phyloP scores from a whole-genome alignment of 2,888 invertebrate genomes.

The Pachydiplax longipennis region DNA sequence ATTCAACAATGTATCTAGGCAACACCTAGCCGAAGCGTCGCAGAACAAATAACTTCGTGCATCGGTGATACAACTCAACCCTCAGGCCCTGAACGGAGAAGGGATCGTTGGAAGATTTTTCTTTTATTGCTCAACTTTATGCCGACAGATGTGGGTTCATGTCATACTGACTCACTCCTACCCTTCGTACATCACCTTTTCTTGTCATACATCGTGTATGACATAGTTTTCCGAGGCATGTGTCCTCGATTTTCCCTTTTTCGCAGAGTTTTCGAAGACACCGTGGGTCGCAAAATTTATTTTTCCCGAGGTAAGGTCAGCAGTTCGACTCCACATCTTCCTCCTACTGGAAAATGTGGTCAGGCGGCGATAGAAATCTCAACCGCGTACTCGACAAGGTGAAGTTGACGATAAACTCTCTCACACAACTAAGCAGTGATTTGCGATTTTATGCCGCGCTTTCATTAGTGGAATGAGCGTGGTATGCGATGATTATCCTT shows the following conservation, averaged over 20 bases:
- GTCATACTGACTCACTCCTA: not conserved
- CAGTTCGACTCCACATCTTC: not conserved
- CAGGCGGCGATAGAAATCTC: too few species aligned
- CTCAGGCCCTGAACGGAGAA: not conserved
- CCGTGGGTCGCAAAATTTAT: too few species aligned
- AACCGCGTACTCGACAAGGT: too few species aligned
- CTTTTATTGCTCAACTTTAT: not conserved
- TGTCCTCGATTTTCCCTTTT: not conserved
- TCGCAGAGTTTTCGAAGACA: too few species aligned
- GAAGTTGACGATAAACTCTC: too few species aligned
- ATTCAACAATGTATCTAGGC: not conserved
- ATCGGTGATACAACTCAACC: not conserved
- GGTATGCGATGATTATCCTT: too few species aligned
- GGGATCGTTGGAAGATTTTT: not conserved
- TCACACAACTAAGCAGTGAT: too few species aligned
- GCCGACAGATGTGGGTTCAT: not conserved
- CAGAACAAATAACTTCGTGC: not conserved
- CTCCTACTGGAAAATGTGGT: not conserved
- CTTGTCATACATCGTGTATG: not conserved
- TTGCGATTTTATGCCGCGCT: too few species aligned
- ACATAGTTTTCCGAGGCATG: conserved; percentile 5
- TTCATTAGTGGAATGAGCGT: too few species aligned
- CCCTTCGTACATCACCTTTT: not conserved
- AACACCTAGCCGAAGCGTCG: not conserved
- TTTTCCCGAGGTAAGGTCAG: not conserved